Percentiles rank a stretch among this genome's conserved stretches.
phyloP scores from a whole-genome alignment of 1,140 invertebrate species.

The Pachypeltis micranthus region DNA sequence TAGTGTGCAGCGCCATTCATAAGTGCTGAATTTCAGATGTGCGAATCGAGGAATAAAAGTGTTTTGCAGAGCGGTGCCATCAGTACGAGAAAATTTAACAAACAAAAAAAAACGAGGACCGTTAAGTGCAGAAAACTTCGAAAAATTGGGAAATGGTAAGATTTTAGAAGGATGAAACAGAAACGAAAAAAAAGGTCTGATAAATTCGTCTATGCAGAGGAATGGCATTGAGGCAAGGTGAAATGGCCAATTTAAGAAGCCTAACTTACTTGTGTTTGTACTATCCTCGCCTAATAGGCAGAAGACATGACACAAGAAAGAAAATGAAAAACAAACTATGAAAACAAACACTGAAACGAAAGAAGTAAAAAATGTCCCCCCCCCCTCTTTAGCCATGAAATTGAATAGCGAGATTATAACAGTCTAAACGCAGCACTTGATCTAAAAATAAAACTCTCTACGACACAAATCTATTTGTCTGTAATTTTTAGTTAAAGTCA shows the following conservation, averaged over 20 bases:
- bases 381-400: no score
- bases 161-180: not conserved
- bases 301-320: conserved; percentile 24
- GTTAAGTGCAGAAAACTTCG: conserved; percentile 6
- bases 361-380: no score
- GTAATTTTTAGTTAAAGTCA: no score
- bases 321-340: conserved; percentile 4
- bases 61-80: conserved; percentile 2
- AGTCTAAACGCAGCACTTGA: no score
- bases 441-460: no score
- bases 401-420: no score
- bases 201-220: no score
- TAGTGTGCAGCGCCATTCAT: no score
- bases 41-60: no score
- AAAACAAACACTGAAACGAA: no score
- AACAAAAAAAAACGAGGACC: conserved; percentile 2
- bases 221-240: not conserved
- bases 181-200: no score
- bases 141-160: conserved; percentile 3
- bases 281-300: conserved; percentile 31
- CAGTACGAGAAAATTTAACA: not conserved
- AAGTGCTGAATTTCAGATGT: conserved; percentile 7
- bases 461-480: no score
- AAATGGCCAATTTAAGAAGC: conserved; percentile 18
- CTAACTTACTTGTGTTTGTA: conserved; percentile 33